These are phyloP conservation scores for Fulmarus glacialis DNA, from an alignment of 2,113 vertebrate species.

Conservation along the genomic window DNA sequence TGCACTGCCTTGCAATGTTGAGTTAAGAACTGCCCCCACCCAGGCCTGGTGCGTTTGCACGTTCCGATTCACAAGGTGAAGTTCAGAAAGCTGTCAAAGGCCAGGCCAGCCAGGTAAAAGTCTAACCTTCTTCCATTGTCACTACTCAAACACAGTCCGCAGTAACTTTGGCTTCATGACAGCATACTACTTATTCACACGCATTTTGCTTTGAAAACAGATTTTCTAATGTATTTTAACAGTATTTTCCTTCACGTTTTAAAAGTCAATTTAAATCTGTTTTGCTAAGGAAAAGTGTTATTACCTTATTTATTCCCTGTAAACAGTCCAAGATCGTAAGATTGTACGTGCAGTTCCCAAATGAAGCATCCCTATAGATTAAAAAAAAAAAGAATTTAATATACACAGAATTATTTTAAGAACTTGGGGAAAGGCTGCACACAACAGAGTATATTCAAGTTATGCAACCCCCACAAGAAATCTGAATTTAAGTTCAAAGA, in stretches of 20 bases:
- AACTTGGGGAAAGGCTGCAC: background rate
- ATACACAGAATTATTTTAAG: background rate
- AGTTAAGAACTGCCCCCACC: background rate
- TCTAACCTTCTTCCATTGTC: background rate
- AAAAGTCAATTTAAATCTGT: background rate
- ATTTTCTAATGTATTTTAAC: background rate
- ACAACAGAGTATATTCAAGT: background rate
- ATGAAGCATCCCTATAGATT: slow-evolving; percentile 90
- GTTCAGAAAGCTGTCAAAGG: background rate
- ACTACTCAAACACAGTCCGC: background rate
- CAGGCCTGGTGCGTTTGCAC: background rate
- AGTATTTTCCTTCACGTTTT: background rate
- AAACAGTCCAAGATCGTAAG: slow-evolving; percentile 94
- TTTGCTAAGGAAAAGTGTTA: background rate
- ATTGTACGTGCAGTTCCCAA: slow-evolving; percentile 92
- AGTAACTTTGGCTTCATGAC: background rate
- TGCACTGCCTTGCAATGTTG: background rate
- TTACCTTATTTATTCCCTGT: slow-evolving; percentile 95
- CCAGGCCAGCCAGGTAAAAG: background rate
- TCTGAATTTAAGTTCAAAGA: background rate
- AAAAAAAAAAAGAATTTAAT: slow-evolving; percentile 51
- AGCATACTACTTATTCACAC: background rate
- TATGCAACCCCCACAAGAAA: background rate
- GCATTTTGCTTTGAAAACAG: background rate
- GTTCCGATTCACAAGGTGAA: background rate